These are phyloP conservation scores for Dendrocincla tyrannina DNA, from an alignment of 2,797 vertebrate species.

Conservation along the genomic window DNA sequence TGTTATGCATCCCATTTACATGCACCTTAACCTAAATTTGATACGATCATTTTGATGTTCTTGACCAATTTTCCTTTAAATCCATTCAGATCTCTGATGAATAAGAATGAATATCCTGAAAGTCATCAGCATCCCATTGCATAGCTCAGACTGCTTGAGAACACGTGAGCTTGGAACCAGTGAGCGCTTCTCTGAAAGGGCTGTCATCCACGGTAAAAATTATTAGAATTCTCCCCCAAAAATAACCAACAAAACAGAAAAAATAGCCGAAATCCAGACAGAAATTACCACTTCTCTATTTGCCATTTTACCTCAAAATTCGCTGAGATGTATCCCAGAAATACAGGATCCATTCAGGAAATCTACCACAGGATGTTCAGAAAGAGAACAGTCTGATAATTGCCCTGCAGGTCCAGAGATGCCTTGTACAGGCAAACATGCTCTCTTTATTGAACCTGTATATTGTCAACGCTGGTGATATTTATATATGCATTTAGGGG, in stretches of 20 bases:
- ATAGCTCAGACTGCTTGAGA: background rate
- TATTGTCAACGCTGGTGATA: background rate
- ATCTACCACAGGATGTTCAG: background rate
- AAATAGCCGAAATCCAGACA: background rate
- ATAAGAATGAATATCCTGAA: background rate
- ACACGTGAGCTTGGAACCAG: background rate
- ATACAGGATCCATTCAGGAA: background rate
- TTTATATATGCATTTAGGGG: background rate
- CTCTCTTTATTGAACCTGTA: background rate
- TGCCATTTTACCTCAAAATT: background rate
- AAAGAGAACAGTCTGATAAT: background rate
- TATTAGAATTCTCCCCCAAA: background rate
- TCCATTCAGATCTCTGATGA: background rate
- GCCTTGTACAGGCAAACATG: background rate
- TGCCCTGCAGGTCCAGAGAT: background rate
- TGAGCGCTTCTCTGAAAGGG: background rate
- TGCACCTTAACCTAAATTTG: background rate
- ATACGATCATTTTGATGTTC: background rate
- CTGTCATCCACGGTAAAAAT: background rate
- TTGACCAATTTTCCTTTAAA: background rate
- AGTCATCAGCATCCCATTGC: background rate
- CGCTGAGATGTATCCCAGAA: background rate
- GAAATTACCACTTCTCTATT: background rate
- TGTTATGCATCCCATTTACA: background rate
- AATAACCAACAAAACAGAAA: background rate